Percentiles rank a stretch among this genome's conserved stretches.
Evolutionary conservation across 2,113 vertebrate species (phyloP).

Genomic region (Corydoras maculifer): DNA sequence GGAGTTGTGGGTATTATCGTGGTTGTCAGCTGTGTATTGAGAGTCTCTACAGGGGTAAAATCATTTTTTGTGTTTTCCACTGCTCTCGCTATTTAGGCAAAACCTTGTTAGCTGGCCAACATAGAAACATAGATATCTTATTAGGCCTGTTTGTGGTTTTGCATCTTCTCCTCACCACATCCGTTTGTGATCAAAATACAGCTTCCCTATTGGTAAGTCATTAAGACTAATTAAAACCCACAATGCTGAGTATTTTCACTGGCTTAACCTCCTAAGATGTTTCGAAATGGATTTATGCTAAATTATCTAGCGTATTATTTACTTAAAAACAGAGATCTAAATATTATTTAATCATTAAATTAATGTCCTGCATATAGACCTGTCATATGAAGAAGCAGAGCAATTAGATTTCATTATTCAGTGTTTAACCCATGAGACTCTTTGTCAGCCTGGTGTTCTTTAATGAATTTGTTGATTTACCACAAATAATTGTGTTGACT

Average conservation of each 20-base stretch:
- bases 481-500: constrained; percentile 42
- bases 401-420: not conserved
- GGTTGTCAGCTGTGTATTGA: too few relatives aligned
- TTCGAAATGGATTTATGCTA: too few relatives aligned
- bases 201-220: constrained; percentile 60
- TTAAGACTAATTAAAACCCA: constrained; percentile 67
- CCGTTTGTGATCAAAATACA: constrained; percentile 55
- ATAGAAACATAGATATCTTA: constrained; percentile 55
- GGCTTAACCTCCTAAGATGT: not conserved
- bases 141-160: constrained; percentile 64
- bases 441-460: constrained; percentile 19
- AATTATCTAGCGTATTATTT: too few relatives aligned
- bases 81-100: constrained; percentile 48
- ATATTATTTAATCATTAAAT: too few relatives aligned
- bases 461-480: constrained; percentile 43
- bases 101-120: constrained; percentile 51
- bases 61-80: constrained; percentile 46
- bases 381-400: not conserved
- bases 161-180: constrained; percentile 52
- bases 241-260: constrained; percentile 39
- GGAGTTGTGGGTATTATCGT: too few relatives aligned
- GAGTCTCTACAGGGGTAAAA: not conserved
- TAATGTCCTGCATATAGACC: not conserved
- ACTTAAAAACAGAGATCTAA: too few relatives aligned
- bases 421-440: constrained; percentile 16